Evolutionary conservation across 30 jellyfish, hydroid and myxozoan species (phyloP), one percentile per base, ranked within the genome.

Genomic region (Rhopilema esculentum): DNA sequence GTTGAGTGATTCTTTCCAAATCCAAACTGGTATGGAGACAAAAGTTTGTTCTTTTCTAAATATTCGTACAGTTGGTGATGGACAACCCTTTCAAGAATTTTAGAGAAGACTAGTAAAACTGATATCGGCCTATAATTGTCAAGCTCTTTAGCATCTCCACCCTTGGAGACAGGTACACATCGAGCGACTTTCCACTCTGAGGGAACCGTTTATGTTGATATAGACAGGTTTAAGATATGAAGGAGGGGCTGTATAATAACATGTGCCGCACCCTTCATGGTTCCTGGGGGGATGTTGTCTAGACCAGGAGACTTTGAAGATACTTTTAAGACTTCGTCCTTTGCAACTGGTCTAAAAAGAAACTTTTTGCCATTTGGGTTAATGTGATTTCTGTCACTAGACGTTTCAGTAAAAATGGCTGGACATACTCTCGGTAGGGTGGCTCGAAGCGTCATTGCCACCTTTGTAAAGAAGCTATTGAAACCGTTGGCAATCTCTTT

Each of bases 201-300:
- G 66, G 89, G 89, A 61, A 79, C 66, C 64, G 1, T 61, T 19
- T 68, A 79, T 79, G 89, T 79, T 79, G 89, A 53, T 23, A 79
- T 30, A 79, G 89, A 57, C 81, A 79, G 73, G 28, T 79, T 79
- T 8, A 79, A 65, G 89, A 79, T 79, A 80, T 79, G 89, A 27
- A 79, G 89, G 89, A 79, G 89, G 50, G 89, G 89, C 81, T 79
- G 89, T 24, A 28, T 79, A 79, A 79, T 52, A 19, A 23, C 86
- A 25, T 65, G 85, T 8, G 92, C 92, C 86, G 85, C 92, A 83
- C 70, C 92, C 77, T 68, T 83, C 22, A 83, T 82, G 26, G 82
- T 85, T 64, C 89, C 88, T 84, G 89, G 92, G 73, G 93, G 96
- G 33, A 80, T 69, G 68, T 63, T 79, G 86, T 88, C 96, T 0